Conservation (phyloP, 2,888 invertebrate species). For the Alsophila aescularia region DNA sequence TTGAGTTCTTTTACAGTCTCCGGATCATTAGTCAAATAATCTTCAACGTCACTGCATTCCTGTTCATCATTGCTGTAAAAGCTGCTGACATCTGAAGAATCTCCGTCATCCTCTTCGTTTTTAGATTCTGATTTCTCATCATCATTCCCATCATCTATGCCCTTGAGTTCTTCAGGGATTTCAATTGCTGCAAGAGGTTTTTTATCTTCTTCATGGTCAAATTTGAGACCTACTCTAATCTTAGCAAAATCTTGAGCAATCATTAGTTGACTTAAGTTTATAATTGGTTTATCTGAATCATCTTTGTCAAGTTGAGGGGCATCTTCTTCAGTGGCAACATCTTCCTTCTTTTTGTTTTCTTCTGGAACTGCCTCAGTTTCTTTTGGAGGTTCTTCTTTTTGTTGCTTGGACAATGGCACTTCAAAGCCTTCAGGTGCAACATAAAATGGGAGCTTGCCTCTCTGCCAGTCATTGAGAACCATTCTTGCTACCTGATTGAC, state of each 20-base stretch:
- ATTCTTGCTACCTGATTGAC: constrained; percentile 94
- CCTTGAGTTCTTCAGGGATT: constrained; percentile 69
- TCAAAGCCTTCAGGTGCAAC: constrained; percentile 94
- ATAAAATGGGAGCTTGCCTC: constrained; percentile 98
- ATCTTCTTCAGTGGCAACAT: constrained; percentile 36
- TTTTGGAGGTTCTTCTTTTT: constrained; percentile 48
- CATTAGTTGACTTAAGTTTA: constrained; percentile 74
- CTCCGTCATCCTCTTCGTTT: constrained; percentile 71
- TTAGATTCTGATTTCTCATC: constrained; percentile 55
- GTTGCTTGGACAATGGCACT: constrained; percentile 84
- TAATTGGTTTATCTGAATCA: constrained; percentile 56
- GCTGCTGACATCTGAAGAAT: constrained; percentile 87
- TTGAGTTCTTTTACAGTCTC: constrained; percentile 78
- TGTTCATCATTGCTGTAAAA: constrained; percentile 88
- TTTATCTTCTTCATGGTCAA: constrained; percentile 86
- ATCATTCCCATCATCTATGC: constrained; percentile 72
- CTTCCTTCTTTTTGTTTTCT: constrained; percentile 53
- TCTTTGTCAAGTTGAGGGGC: constrained; percentile 51
- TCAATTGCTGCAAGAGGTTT: constrained; percentile 83
- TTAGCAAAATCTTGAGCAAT: constrained; percentile 93
- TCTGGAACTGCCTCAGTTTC: constrained; percentile 39
- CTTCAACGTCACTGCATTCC: constrained; percentile 81
- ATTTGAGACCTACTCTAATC: constrained; percentile 90
- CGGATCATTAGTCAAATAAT: constrained; percentile 73
- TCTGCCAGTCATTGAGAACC: constrained; percentile 99